phyloP scores from a whole-genome alignment of 2,113 vertebrate species.

The Oplegnathus fasciatus region DNA sequence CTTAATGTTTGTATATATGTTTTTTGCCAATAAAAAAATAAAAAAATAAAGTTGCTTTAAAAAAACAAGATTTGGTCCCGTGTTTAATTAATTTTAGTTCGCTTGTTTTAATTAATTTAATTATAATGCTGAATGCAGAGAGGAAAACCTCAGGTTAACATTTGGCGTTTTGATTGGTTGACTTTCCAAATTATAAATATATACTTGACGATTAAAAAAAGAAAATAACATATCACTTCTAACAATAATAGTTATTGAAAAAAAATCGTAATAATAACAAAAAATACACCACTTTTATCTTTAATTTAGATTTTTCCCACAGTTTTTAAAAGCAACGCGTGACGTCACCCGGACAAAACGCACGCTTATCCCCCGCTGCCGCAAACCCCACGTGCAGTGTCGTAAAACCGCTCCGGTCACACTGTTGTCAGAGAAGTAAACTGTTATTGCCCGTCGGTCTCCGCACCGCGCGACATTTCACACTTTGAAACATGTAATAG shows the following conservation, averaged over 20 bases:
- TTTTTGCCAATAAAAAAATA: no score
- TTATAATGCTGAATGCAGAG: not conserved
- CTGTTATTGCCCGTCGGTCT: not conserved
- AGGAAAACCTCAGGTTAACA: not conserved
- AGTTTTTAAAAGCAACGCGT: slow-evolving; percentile 8
- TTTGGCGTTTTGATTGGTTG: not conserved
- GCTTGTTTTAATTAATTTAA: not conserved
- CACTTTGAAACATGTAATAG: not conserved
- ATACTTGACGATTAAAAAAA: no score
- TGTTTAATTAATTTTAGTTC: not conserved
- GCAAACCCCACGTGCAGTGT: slow-evolving; percentile 54
- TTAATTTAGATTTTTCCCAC: slow-evolving; percentile 12
- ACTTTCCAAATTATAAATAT: not conserved
- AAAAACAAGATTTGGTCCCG: not conserved
- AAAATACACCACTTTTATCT: not conserved
- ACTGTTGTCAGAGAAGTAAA: slow-evolving; percentile 34
- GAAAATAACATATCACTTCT: no score
- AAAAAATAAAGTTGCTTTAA: no score
- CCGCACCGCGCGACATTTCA: not conserved
- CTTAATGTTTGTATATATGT: no score
- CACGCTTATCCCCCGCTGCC: slow-evolving; percentile 43
- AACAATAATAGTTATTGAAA: not conserved
- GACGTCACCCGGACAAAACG: slow-evolving; percentile 24
- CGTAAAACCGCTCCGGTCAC: slow-evolving; percentile 32
- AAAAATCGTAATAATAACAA: no score